A percentile compares a stretch with the other conserved stretches of the same genome.
phyloP scores from a whole-genome alignment of 2,113 vertebrate genomes.

The Cricetomys ansorgei region DNA sequence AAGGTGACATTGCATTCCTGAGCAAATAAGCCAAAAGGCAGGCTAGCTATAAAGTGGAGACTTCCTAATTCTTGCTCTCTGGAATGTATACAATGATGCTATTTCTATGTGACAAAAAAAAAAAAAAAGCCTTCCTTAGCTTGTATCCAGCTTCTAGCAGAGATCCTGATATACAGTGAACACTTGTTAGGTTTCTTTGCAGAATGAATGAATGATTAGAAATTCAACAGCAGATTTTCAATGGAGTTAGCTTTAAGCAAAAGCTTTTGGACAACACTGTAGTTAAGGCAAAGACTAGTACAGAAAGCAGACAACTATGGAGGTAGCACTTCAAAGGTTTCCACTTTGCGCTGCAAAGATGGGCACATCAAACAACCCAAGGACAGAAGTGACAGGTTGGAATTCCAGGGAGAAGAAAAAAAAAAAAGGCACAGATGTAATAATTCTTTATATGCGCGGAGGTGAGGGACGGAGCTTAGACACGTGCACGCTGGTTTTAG shows the following conservation, averaged over 20 bases:
- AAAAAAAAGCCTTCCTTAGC: background rate
- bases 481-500: no score
- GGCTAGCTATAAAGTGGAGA: background rate
- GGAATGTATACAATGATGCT: background rate
- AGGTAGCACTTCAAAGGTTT: background rate
- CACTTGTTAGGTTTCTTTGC: background rate
- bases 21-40: background rate
- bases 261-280: background rate
- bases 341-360: background rate
- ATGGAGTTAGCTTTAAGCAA: background rate
- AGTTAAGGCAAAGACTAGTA: background rate
- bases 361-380: background rate
- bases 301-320: background rate
- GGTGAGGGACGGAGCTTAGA: no score
- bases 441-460: no score
- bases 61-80: background rate
- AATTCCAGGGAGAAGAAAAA: background rate
- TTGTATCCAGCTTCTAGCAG: background rate
- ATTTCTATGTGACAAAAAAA: background rate
- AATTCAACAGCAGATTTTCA: background rate
- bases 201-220: background rate
- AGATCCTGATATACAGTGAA: background rate
- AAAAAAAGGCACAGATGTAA: background rate
- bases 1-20: background rate
- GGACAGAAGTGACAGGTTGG: background rate